Evolutionary conservation across 2,888 invertebrate species (phyloP), one percentile per base, ranked within the genome.

Genomic region (Eupithecia dodoneata): DNA sequence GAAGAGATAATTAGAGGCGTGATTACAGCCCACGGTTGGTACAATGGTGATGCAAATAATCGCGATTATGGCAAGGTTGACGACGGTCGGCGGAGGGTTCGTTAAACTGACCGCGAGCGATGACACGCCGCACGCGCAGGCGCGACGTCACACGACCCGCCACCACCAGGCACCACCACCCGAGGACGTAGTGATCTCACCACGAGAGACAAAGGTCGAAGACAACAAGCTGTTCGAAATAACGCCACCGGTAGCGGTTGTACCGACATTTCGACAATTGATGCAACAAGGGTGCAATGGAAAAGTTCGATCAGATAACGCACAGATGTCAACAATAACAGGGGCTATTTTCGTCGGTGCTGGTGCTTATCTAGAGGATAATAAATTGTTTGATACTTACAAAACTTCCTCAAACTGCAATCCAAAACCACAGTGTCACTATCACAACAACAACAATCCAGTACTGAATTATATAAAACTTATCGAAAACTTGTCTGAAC

Each of bases 101-200:
- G 94, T 94, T 95, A 93, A 94, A 94, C 95, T 94, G 94, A 93
- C 93, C 92, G 94, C 94, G 94, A 94, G 82, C 95, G 94, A 95
- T 94, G 95, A 94, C 95, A 94, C 94, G 92, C 89, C 90, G 91
- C 90, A 86, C 86, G 89, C 90, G 90, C 90, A 89, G 90, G 90
- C 93, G 92, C 91, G 91, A 88, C 92, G 91, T 84, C 86, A 86
- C 88, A 85, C 82, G 85, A 83, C 85, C 63, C 63, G 63, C 80
- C 83, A 81, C 83, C 80, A 83, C 80, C 82, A 72, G 75, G 66
- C 73, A 77, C 78, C 81, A 79, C 81, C 80, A 66, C 75, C 82
- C 72, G 79, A 78, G 76, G 75, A 77, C 73, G 69, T 67, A 18
- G 84, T 84, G 83, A 84, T 82, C 82, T 84, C 83, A 75, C 71